Conservation (phyloP, 2,113 vertebrate species). For the Castor canadensis region DNA sequence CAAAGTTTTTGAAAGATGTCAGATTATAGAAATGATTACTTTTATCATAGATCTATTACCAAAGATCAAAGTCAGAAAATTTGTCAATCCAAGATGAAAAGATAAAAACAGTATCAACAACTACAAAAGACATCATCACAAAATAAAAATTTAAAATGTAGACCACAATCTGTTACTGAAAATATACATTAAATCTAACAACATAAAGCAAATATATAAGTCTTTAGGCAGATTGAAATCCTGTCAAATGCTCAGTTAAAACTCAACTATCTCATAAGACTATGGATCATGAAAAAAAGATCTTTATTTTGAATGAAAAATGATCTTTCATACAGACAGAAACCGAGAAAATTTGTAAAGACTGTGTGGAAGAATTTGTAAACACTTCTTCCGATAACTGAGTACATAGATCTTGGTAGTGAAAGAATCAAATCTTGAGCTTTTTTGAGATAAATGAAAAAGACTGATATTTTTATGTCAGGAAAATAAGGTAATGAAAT, state of each 20-base stretch:
- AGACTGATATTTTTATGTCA: not conserved
- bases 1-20: slow-evolving; percentile 63
- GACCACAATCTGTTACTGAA: not conserved
- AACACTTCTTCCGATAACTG: not conserved
- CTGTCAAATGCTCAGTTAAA: slow-evolving; percentile 23
- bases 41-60: slow-evolving; percentile 66
- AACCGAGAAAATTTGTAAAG: slow-evolving; percentile 14
- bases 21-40: slow-evolving; percentile 64
- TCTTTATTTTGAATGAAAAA: slow-evolving; percentile 49
- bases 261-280: not conserved
- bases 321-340: not conserved
- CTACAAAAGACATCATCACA: slow-evolving; percentile 20
- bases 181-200: slow-evolving; percentile 19
- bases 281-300: not conserved
- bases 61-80: slow-evolving; percentile 63
- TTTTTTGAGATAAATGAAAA: slow-evolving; percentile 1
- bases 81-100: slow-evolving; percentile 58
- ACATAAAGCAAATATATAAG: slow-evolving; percentile 2
- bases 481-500: slow-evolving; percentile 14
- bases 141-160: slow-evolving; percentile 26
- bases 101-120: slow-evolving; percentile 34
- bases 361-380: not conserved
- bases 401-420: not conserved
- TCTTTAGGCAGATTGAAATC: slow-evolving; percentile 18
- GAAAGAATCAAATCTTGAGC: slow-evolving; percentile 15